A percentile compares a stretch with the other conserved stretches of the same genome.
Evolutionary conservation across 2,888 invertebrate genomes (phyloP).

Genomic region (Lamellibrachia columna): DNA sequence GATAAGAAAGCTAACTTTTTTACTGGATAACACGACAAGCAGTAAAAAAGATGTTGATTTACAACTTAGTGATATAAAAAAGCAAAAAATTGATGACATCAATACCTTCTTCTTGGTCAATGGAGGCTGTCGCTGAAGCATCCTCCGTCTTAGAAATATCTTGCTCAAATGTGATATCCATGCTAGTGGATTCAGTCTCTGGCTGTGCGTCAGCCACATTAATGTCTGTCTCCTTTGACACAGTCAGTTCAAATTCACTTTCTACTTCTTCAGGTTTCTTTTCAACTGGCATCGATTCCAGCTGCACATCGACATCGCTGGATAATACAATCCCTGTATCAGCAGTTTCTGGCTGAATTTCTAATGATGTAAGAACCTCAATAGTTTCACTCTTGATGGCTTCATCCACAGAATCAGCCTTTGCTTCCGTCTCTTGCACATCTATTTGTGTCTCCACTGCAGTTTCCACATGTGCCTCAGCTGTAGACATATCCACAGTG

Average conservation of each 20-base stretch:
- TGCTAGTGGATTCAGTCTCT: not conserved
- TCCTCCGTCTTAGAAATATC: not conserved
- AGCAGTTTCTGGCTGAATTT: not conserved
- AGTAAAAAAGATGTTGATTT: not conserved
- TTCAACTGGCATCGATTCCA: not conserved
- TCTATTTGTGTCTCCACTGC: not conserved
- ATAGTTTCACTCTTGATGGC: conserved; percentile 4
- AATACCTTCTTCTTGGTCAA: not conserved
- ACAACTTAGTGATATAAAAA: not conserved
- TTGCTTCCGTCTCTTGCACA: not conserved
- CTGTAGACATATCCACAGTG: not conserved
- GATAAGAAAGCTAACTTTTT: not conserved
- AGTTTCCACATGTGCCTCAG: not conserved
- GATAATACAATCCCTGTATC: not conserved
- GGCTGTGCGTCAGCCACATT: not conserved
- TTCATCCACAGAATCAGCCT: not conserved
- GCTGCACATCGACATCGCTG: not conserved
- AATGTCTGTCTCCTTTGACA: not conserved
- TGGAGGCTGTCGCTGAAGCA: not conserved
- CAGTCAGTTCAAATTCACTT: not conserved
- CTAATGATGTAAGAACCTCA: not conserved
- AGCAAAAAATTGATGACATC: not conserved
- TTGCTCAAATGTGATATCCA: conserved; percentile 20
- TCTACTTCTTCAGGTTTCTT: not conserved
- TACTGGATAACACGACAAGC: not conserved